These are phyloP conservation scores for Hypselothyrea guttata DNA, from an alignment of 2,888 invertebrate species.

Conservation along the genomic window DNA sequence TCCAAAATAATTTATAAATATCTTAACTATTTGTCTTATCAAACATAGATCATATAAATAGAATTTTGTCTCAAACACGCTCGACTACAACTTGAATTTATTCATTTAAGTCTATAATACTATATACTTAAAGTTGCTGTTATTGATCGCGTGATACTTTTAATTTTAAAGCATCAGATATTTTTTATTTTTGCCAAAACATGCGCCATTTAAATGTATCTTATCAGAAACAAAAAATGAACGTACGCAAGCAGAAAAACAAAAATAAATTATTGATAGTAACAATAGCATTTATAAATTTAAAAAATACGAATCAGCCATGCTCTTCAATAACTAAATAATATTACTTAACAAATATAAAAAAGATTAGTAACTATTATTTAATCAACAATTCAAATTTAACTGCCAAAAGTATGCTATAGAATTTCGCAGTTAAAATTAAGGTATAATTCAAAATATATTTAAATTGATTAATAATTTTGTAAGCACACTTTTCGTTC, in stretches of 20 bases:
- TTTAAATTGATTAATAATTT: too few relatives aligned
- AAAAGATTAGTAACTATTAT: too few relatives aligned
- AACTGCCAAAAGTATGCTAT: constrained; percentile 10
- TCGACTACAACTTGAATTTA: background rate
- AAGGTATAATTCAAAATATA: too few relatives aligned
- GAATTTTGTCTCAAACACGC: too few relatives aligned
- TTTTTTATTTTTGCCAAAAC: constrained; percentile 28
- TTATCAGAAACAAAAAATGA: constrained; percentile 49
- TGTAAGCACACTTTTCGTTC: background rate
- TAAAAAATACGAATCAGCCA: constrained; percentile 2
- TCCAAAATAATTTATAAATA: too few relatives aligned
- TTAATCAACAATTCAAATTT: too few relatives aligned
- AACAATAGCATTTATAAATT: constrained; percentile 4
- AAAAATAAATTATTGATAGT: constrained; percentile 20
- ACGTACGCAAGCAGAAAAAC: constrained; percentile 28
- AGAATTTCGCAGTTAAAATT: background rate
- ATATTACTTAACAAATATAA: background rate
- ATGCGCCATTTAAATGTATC: constrained; percentile 53
- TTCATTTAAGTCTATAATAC: background rate
- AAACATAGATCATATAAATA: too few relatives aligned
- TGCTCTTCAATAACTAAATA: constrained; percentile 7
- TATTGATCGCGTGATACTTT: constrained; percentile 49
- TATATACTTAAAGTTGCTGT: constrained; percentile 1
- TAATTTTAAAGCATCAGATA: constrained; percentile 10
- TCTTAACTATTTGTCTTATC: too few relatives aligned